Evolutionary conservation across 2,888 invertebrate genomes (phyloP).

Genomic region (Sinotaia quadrata): DNA sequence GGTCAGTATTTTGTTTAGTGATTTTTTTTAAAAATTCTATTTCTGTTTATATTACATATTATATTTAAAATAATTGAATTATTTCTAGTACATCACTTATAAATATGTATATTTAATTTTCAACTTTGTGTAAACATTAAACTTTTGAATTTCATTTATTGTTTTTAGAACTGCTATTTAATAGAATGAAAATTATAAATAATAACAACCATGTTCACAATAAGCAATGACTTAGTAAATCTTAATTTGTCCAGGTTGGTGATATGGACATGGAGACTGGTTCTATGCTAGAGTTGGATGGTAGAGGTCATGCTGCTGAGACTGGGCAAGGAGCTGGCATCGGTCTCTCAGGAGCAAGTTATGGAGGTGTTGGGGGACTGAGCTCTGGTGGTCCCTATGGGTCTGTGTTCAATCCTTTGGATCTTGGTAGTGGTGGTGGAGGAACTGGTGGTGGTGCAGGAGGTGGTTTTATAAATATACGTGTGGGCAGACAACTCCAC

Average conservation of each 20-base stretch:
- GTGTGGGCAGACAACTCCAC: conserved; percentile 47
- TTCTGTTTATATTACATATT: no score
- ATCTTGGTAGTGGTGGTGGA: conserved; percentile 59
- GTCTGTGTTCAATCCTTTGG: conserved; percentile 51
- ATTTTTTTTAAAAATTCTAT: no score
- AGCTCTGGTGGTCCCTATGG: conserved; percentile 46
- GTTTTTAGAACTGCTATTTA: no score
- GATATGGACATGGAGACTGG: conserved; percentile 53
- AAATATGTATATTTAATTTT: no score
- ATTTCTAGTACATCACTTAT: no score
- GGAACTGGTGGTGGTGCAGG: conserved; percentile 48
- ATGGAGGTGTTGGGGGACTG: conserved; percentile 50
- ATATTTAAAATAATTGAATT: no score
- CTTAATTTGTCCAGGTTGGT: conserved; percentile 37
- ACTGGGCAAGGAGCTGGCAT: conserved; percentile 46
- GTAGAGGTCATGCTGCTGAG: conserved; percentile 41
- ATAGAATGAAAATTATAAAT: no score
- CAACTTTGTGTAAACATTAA: no score
- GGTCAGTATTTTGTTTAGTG: no score
- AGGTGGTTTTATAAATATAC: conserved; percentile 49
- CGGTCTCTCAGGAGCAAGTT: conserved; percentile 44
- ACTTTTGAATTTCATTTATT: no score
- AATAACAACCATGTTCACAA: no score
- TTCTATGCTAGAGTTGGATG: conserved; percentile 47
- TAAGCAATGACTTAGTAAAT: no score